Conservation (phyloP, 1,140 invertebrate species). For the Drosophila nikananu region DNA sequence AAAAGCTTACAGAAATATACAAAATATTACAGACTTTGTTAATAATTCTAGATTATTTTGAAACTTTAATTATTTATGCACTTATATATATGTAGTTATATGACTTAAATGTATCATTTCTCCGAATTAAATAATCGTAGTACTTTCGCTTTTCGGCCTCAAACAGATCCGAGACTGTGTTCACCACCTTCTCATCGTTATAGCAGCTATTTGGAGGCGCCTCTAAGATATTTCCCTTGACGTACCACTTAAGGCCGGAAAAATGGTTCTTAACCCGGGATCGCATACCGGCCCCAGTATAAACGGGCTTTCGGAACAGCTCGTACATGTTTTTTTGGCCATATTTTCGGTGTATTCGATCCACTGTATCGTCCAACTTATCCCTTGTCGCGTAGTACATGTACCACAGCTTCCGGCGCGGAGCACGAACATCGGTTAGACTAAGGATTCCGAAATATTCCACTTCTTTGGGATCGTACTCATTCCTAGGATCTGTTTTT, state of each 20-base stretch:
- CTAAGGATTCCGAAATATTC: slow-evolving; percentile 67
- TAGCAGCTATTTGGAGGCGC: slow-evolving; percentile 50
- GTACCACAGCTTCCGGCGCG: slow-evolving; percentile 64
- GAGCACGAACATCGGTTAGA: slow-evolving; percentile 41
- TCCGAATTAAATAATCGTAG: slow-evolving; percentile 27
- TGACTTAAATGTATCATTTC: not conserved
- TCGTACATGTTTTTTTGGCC: slow-evolving; percentile 68
- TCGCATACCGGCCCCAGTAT: slow-evolving; percentile 39
- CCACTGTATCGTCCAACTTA: slow-evolving; percentile 48
- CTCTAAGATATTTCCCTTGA: slow-evolving; percentile 68
- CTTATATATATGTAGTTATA: not conserved
- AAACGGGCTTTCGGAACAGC: slow-evolving; percentile 63
- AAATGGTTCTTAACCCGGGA: slow-evolving; percentile 57
- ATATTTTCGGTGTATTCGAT: slow-evolving; percentile 62
- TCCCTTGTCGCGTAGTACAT: slow-evolving; percentile 54
- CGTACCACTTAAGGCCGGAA: slow-evolving; percentile 52
- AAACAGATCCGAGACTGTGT: slow-evolving; percentile 44
- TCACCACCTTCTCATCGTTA: slow-evolving; percentile 56
- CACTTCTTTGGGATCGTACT: slow-evolving; percentile 31
- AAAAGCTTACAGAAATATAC: not conserved
- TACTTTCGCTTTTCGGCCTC: slow-evolving; percentile 43
- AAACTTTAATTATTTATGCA: not conserved
- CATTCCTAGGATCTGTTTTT: not conserved
- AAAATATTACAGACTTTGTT: not conserved
- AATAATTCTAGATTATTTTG: not conserved